These are phyloP conservation scores for Scaptomyza pallida DNA, from an alignment of 1,140 invertebrate genomes.

Conservation along the genomic window DNA sequence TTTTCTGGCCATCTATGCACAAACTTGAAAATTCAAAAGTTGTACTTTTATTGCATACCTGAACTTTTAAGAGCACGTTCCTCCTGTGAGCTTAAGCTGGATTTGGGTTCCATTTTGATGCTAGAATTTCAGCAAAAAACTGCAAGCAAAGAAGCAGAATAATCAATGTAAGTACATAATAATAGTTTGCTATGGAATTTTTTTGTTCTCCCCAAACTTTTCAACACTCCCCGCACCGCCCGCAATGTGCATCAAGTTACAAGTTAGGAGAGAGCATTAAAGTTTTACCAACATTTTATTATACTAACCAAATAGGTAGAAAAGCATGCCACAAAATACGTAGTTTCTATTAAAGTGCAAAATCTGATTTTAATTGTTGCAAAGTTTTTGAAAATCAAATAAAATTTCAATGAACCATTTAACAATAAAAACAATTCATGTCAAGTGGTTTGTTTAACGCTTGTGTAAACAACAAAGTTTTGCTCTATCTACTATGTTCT, in stretches of 20 bases:
- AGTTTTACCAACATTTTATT: slow-evolving; percentile 31
- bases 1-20: neutral
- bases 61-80: slow-evolving; percentile 74
- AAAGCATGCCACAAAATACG: slow-evolving; percentile 27
- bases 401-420: slow-evolving; percentile 39
- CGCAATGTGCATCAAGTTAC: neutral
- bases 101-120: slow-evolving; percentile 68
- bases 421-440: slow-evolving; percentile 47
- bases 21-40: slow-evolving; percentile 30
- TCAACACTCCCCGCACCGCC: too few relatives aligned
- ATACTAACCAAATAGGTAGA: slow-evolving; percentile 1
- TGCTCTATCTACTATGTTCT: slow-evolving; percentile 7
- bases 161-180: slow-evolving; percentile 81
- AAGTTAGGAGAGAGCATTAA: slow-evolving; percentile 20
- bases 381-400: slow-evolving; percentile 31
- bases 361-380: too few relatives aligned
- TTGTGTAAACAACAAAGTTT: slow-evolving; percentile 29
- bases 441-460: slow-evolving; percentile 34
- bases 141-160: slow-evolving; percentile 71
- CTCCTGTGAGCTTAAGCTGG: slow-evolving; percentile 72
- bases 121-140: slow-evolving; percentile 27
- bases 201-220: slow-evolving; percentile 4
- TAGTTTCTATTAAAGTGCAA: too few relatives aligned
- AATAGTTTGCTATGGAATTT: slow-evolving; percentile 61
- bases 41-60: slow-evolving; percentile 61